phyloP scores from a whole-genome alignment of 2,888 invertebrate species.

The Dolichopus griseipennis region DNA sequence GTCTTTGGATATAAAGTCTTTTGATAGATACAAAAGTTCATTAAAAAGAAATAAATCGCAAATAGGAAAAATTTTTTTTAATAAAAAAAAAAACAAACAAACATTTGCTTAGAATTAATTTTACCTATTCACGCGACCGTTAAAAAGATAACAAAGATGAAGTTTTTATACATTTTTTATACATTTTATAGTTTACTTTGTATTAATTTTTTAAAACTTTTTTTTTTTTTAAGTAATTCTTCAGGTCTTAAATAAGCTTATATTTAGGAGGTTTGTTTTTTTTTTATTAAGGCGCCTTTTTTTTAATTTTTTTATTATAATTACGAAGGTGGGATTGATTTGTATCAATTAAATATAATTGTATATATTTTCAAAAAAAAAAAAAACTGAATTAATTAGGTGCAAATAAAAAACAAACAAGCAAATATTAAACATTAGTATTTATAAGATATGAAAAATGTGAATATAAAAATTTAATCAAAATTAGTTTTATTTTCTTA shows the following conservation, averaged over 20 bases:
- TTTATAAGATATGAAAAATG: too few relatives aligned
- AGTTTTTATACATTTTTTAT: background rate
- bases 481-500: too few relatives aligned
- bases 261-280: background rate
- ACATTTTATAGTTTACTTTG: too few relatives aligned
- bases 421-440: too few relatives aligned
- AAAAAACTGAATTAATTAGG: background rate
- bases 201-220: background rate
- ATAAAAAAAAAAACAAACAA: background rate
- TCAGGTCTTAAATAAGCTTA: too few relatives aligned
- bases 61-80: too few relatives aligned
- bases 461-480: too few relatives aligned
- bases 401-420: too few relatives aligned
- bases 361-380: background rate
- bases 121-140: constrained; percentile 6
- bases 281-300: background rate
- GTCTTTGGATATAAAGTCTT: too few relatives aligned
- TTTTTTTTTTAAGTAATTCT: background rate
- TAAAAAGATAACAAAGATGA: background rate
- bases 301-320: too few relatives aligned
- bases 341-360: constrained; percentile 3
- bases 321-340: background rate
- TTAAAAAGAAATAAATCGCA: too few relatives aligned
- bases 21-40: too few relatives aligned
- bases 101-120: constrained; percentile 1